Evolutionary conservation across 2,113 vertebrate genomes (phyloP).

Genomic region (Paratilapia polleni): DNA sequence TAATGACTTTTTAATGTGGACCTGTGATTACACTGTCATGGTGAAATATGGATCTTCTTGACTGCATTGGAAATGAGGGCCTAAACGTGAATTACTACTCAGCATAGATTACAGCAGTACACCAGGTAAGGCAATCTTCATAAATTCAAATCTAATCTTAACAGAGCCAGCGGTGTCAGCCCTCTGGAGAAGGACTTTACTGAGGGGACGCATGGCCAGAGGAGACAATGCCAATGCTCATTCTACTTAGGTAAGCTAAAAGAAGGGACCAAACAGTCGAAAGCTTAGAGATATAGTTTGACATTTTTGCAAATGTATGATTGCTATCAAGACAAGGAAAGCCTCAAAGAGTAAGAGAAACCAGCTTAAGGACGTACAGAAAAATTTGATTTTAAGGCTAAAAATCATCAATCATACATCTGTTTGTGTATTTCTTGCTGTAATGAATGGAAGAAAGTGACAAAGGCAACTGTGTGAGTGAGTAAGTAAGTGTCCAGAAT

Average conservation of each 20-base stretch:
- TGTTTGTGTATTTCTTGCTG: background rate
- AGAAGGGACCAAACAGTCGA: background rate
- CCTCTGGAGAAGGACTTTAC: slow-evolving; percentile 80
- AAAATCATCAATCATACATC: background rate
- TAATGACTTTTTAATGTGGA: slow-evolving; percentile 99
- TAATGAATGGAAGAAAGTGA: background rate
- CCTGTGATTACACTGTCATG: slow-evolving; percentile 99
- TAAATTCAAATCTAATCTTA: slow-evolving; percentile 99
- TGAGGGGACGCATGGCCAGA: slow-evolving; percentile 47
- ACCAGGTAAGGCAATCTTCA: slow-evolving; percentile 96
- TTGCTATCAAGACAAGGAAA: background rate
- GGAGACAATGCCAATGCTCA: slow-evolving; percentile 5
- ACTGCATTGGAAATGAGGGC: slow-evolving; percentile 90
- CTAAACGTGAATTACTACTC: slow-evolving; percentile 89
- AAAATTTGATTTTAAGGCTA: background rate
- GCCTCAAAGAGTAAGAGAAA: background rate
- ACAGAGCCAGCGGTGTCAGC: slow-evolving; percentile 85
- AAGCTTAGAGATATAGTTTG: background rate
- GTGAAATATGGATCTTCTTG: slow-evolving; percentile 93
- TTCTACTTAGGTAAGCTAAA: slow-evolving; percentile 14
- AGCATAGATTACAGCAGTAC: slow-evolving; percentile 84
- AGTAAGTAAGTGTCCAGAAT: background rate
- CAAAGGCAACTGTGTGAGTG: background rate
- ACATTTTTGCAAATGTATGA: background rate
- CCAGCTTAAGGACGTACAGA: background rate